These are phyloP conservation scores for Dasypus novemcinctus DNA, from an alignment of 2,113 vertebrate genomes.

Conservation along the genomic window DNA sequence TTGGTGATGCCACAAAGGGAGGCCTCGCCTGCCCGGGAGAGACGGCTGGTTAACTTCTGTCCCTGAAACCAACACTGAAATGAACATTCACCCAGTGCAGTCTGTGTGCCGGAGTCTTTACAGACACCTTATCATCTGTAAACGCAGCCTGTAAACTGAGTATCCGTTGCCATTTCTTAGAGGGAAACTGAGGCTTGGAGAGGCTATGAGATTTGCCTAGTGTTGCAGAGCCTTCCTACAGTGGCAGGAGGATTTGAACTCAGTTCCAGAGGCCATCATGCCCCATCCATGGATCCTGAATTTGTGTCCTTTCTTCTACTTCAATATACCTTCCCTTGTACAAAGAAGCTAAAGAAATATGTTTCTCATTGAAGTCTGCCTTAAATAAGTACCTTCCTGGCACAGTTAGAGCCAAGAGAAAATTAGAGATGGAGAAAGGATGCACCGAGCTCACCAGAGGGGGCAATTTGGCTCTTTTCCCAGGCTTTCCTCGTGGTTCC, in stretches of 20 bases:
- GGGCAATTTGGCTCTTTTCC: background rate
- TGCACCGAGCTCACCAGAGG: background rate
- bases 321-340: background rate
- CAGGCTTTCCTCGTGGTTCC: background rate
- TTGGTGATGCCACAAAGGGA: background rate
- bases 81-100: background rate
- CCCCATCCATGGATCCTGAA: background rate
- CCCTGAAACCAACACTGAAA: fast-evolving
- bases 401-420: background rate
- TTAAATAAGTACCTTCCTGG: background rate
- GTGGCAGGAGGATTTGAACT: background rate
- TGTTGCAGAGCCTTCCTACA: fast-evolving
- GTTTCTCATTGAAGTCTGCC: background rate
- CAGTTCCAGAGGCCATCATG: fast-evolving
- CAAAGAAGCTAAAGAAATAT: background rate
- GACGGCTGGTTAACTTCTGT: background rate
- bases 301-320: background rate
- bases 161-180: background rate
- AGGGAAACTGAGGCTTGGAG: background rate
- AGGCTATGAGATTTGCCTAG: background rate
- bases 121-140: background rate
- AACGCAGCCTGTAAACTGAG: background rate
- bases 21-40: background rate
- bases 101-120: background rate
- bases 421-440: background rate